These are phyloP conservation scores for Esox masquinongy DNA, from an alignment of 2,797 vertebrate genomes.

Conservation along the genomic window DNA sequence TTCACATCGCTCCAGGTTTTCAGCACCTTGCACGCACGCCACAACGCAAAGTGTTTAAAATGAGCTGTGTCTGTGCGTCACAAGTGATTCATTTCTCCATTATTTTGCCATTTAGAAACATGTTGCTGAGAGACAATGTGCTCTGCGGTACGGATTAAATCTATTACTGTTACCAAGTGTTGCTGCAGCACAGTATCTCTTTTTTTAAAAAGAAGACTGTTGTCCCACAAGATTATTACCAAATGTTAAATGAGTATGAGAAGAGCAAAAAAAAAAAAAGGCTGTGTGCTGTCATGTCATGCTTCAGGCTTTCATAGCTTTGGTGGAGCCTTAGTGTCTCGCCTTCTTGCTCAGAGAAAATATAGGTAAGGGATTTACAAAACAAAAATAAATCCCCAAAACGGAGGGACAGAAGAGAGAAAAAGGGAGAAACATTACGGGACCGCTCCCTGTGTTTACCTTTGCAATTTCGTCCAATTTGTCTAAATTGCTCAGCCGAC, in stretches of 20 bases:
- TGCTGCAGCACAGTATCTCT: too few relatives aligned
- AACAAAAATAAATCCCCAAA: slow-evolving; percentile 62
- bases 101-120: slow-evolving; percentile 58
- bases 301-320: slow-evolving; percentile 46
- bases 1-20: slow-evolving; percentile 52
- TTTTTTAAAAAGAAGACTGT: background rate
- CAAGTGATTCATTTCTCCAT: slow-evolving; percentile 57
- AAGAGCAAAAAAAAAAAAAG: too few relatives aligned
- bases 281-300: slow-evolving; percentile 18
- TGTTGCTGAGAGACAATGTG: slow-evolving; percentile 47
- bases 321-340: slow-evolving; percentile 49
- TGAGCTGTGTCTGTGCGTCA: slow-evolving; percentile 7
- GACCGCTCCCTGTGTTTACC: slow-evolving; percentile 80
- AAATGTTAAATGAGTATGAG: too few relatives aligned
- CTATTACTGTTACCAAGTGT: background rate
- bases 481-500: slow-evolving; percentile 85
- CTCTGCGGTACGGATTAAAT: background rate
- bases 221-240: background rate
- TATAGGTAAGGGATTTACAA: slow-evolving; percentile 65
- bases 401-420: slow-evolving; percentile 54
- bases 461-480: slow-evolving; percentile 89
- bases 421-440: slow-evolving; percentile 66
- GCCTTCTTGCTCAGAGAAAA: slow-evolving; percentile 61
- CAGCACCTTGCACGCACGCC: slow-evolving; percentile 60
- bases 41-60: slow-evolving; percentile 55